Conservation (phyloP, 2,888 invertebrate species). For the Metallyticus violacea region DNA sequence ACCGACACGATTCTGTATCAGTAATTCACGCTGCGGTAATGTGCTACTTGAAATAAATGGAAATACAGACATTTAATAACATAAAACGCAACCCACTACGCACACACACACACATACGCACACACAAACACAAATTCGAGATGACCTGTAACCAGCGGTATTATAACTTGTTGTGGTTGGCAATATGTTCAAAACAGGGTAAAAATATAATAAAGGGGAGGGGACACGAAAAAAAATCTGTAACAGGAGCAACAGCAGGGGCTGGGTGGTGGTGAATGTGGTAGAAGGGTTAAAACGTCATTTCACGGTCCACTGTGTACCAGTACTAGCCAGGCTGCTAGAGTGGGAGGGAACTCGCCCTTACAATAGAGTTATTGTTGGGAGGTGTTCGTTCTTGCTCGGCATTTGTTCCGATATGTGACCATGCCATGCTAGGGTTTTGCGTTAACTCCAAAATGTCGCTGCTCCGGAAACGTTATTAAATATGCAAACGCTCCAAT, state of each 20-base stretch:
- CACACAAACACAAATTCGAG: background rate
- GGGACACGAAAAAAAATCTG: background rate
- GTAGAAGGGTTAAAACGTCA: background rate
- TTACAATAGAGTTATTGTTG: conserved; percentile 16
- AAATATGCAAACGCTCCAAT: too few species aligned
- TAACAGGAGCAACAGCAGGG: background rate
- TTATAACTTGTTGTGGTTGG: background rate
- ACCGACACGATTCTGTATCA: background rate
- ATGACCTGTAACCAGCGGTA: background rate
- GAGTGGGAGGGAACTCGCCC: background rate
- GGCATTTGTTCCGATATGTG: background rate
- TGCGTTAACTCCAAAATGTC: too few species aligned
- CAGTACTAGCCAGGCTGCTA: background rate
- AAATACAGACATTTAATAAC: background rate
- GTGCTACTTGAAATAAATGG: background rate
- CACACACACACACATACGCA: too few species aligned
- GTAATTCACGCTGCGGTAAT: background rate
- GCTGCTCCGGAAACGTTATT: too few species aligned
- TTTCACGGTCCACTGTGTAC: background rate
- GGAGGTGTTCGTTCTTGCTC: background rate
- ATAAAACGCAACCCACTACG: background rate
- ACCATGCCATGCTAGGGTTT: background rate
- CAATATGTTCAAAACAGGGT: background rate
- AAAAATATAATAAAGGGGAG: background rate
- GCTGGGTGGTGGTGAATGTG: background rate